Base-by-base conservation (phyloP, 1,140 invertebrate genomes). In the Solenopsis invicta region DNA sequence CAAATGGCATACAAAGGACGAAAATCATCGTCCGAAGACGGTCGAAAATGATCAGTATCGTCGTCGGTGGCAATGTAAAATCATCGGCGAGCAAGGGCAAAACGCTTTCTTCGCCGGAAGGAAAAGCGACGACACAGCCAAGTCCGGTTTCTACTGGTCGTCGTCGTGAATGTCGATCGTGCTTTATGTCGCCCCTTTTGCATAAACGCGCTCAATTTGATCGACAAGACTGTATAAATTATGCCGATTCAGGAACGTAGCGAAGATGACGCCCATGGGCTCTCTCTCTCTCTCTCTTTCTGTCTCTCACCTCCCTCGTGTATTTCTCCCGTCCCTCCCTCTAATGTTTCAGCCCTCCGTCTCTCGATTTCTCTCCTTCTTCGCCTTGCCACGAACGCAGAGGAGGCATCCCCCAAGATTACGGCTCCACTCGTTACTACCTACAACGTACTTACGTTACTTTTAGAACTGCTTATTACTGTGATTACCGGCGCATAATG, bases 401-500 rank as follows among this genome's bases (percentile, higher is more conserved):
- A 69, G 54, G 72, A 61, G 69, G 69, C 89, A 89, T 86, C 89
- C 87, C 74, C 76, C 85, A 85, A 91, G 91, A 93, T 93, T 94
- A 94, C 91, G 61, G 88, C 90, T 92, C 77, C 86, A 93, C 91
- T 94, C 90, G 91, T 93, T 93, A 94, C 93, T 93, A 94, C 93
- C 92, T 94, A 94, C 93, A 93, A 94, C 92, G 89, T 93, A 93
- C 93, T 93, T 93, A 93, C 85, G 90, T 93, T 93, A 92, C 93
- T 93, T 93, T 93, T 92, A 93, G 93, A 93, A 93, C 93, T 90
- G 93, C 92, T 94, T 94, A 94, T 94, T 94, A 93, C 93, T 91
- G 90, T 94, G 93, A 94, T 94, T 93, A 93, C 92, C 78, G 87
- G 91, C 92, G 92, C 92, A 94, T 93, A 93, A 94, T 93, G 91